Evolutionary conservation across 2,888 invertebrate genomes (phyloP).

Genomic region (Gnatocerus cornutus): DNA sequence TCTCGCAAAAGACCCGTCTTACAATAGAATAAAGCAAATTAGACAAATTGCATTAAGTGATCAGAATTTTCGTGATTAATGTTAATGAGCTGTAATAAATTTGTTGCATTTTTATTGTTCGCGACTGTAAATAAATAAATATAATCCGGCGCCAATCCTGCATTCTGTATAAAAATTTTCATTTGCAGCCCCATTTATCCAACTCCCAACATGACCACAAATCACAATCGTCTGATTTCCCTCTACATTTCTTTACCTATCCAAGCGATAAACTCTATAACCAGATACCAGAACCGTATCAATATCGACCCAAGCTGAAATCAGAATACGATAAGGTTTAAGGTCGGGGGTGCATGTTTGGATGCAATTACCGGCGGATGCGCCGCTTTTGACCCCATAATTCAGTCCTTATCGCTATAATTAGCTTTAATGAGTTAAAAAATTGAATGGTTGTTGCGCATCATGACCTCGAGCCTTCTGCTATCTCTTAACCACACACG

Average conservation of each 20-base stretch:
- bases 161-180: too few relatives aligned
- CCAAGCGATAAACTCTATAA: not conserved
- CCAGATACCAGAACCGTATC: not conserved
- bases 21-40: too few relatives aligned
- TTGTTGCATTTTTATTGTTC: too few relatives aligned
- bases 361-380: slow-evolving; percentile 45
- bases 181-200: not conserved
- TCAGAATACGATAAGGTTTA: slow-evolving; percentile 19
- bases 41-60: too few relatives aligned
- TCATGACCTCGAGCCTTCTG: slow-evolving; percentile 20
- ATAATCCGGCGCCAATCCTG: too few relatives aligned
- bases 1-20: too few relatives aligned
- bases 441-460: slow-evolving; percentile 44
- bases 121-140: too few relatives aligned
- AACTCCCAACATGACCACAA: slow-evolving; percentile 1
- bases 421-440: slow-evolving; percentile 56
- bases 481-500: slow-evolving; percentile 28
- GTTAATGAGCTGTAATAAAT: too few relatives aligned
- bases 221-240: not conserved
- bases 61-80: too few relatives aligned
- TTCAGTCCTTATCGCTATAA: slow-evolving; percentile 49
- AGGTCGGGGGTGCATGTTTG: slow-evolving; percentile 47
- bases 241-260: not conserved
- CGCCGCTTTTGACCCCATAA: slow-evolving; percentile 49
- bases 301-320: slow-evolving; percentile 13